These are phyloP conservation scores for Gonocerus acuteangulatus DNA, from an alignment of 2,888 invertebrate genomes.

Conservation along the genomic window DNA sequence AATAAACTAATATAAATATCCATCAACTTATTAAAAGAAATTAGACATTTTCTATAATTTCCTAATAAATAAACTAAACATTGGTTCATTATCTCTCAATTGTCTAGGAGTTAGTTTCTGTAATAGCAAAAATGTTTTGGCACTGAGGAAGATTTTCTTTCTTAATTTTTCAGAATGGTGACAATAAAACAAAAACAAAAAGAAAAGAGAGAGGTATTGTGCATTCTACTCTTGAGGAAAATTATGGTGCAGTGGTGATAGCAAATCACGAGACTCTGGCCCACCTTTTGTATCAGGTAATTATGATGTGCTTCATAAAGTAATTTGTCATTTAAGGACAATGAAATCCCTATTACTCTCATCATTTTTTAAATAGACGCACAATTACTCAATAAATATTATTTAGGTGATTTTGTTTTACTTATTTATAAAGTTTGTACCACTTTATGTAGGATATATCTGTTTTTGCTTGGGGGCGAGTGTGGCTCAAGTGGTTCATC, in stretches of 20 bases:
- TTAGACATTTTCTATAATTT: too few relatives aligned
- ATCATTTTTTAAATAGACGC: background rate
- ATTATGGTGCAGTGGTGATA: slow-evolving; percentile 81
- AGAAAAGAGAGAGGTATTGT: slow-evolving; percentile 57
- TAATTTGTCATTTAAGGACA: background rate
- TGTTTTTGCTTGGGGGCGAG: too few relatives aligned
- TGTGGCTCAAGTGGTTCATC: too few relatives aligned
- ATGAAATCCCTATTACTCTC: too few relatives aligned
- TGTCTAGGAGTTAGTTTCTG: too few relatives aligned
- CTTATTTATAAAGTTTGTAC: background rate
- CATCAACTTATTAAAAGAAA: too few relatives aligned
- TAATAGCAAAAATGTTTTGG: too few relatives aligned
- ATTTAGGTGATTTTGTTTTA: background rate
- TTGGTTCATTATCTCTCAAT: too few relatives aligned
- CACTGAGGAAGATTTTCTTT: too few relatives aligned
- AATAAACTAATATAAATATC: too few relatives aligned
- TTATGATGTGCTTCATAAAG: slow-evolving; percentile 29
- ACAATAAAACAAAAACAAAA: slow-evolving; percentile 30
- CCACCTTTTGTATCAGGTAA: slow-evolving; percentile 79
- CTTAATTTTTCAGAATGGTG: slow-evolving; percentile 30
- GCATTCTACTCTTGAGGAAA: slow-evolving; percentile 78
- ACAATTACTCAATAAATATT: background rate
- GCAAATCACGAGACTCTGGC: slow-evolving; percentile 85
- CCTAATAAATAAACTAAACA: too few relatives aligned
- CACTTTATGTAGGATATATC: too few relatives aligned